Base-by-base conservation (phyloP, 2,797 vertebrate genomes). In the Sebastes elongatus region DNA sequence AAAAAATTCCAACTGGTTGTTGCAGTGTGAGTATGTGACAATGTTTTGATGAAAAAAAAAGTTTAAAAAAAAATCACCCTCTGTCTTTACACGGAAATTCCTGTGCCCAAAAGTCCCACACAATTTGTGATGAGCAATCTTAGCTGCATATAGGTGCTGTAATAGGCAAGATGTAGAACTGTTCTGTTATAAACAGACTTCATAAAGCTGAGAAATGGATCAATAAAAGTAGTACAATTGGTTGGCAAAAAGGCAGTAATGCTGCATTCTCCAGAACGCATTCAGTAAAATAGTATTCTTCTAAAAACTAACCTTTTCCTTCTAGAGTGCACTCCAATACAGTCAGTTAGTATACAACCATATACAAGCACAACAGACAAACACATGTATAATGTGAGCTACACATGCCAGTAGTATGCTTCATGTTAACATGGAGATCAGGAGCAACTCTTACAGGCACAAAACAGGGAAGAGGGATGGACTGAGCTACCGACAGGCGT, bases 401-500 rank as follows among this genome's bases (percentile, higher is more conserved):
- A 28, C 30, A 83, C 81, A 86, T 79, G 74, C 76, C 33, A 69
- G 42, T 53, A 60, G 67, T 74, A 16, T n/a, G 63, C 74, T 79
- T 33, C 75, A 46, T 46, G 55, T 72, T 14, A 64, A 76, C 59
- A 82, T 35, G 68, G 75, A 33, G 59, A 22, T 56, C 25, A 52
- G 65, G 74, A 76, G 53, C 76, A 32, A 27, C 59, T 84, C 42
- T 49, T 32, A 85, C 55, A 76, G 68, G 71, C 82, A 85, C 61
- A 70, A 13, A 42, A 77, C 66, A 35, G 20, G 75, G 33, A 76
- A 70, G 81, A 76, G 71, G 81, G 71, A 83, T 80, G 84, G 60
- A 76, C 81, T 65, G 79, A 79, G 81, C 85, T 81, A 79, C 67
- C 11, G n/a, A 85, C 80, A 66, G 22, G 49, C 18, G 52, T 79